phyloP scores from a whole-genome alignment of 2,888 invertebrate species.

The Beris chalybata region DNA sequence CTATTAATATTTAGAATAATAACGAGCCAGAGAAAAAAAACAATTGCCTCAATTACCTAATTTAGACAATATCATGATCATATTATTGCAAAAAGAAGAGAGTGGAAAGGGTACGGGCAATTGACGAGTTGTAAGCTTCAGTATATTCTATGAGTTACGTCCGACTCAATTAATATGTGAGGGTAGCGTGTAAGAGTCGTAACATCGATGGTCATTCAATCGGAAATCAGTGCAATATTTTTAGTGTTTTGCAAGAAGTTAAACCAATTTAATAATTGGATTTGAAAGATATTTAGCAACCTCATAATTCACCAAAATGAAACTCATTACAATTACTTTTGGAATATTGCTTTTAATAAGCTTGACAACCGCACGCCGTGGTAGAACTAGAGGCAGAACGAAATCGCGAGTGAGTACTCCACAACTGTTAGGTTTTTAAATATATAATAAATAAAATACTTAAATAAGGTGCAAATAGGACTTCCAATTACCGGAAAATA shows the following conservation, averaged over 20 bases:
- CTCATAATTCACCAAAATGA: conserved; percentile 43
- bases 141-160: conserved; percentile 21
- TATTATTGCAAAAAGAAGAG: not conserved
- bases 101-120: conserved; percentile 14
- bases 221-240: not conserved
- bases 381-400: conserved; percentile 70
- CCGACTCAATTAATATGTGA: conserved; percentile 11
- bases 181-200: conserved; percentile 7
- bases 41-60: conserved; percentile 54
- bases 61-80: conserved; percentile 40
- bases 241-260: not conserved
- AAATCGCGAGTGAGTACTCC: conserved; percentile 67
- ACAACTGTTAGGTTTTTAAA: conserved; percentile 5
- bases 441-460: conserved; percentile 1
- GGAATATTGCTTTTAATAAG: conserved; percentile 53
- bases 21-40: conserved; percentile 43
- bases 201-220: not conserved
- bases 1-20: conserved; percentile 27
- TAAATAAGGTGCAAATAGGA: conserved; percentile 74
- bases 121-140: conserved; percentile 1
- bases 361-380: conserved; percentile 64
- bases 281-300: not conserved
- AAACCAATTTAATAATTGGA: not conserved
- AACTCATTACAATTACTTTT: conserved; percentile 48
- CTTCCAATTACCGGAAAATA: conserved; percentile 87